phyloP scores from a whole-genome alignment of 2,113 vertebrate species.

The Sylvietta virens region DNA sequence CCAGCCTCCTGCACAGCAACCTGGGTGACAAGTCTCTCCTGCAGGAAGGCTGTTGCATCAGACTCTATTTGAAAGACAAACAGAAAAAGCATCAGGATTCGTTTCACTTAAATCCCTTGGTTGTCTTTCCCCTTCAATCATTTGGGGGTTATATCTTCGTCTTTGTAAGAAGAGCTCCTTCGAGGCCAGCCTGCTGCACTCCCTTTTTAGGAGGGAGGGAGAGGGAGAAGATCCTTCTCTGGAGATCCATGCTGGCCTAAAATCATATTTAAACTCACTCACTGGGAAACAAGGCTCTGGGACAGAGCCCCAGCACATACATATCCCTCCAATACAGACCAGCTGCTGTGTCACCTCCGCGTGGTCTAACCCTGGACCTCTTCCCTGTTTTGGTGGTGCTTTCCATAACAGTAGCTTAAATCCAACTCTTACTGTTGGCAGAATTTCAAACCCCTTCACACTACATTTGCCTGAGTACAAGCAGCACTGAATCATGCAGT shows the following conservation, averaged over 20 bases:
- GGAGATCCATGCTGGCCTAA: background rate
- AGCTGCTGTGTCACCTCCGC: background rate
- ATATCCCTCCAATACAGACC: background rate
- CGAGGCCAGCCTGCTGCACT: background rate
- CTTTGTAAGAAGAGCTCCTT: background rate
- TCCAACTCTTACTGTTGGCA: background rate
- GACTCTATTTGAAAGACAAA: background rate
- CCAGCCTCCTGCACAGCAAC: fast-evolving
- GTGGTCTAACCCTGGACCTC: background rate
- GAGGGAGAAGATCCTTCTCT: background rate
- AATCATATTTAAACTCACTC: background rate
- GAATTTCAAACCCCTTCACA: background rate
- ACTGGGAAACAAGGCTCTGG: background rate
- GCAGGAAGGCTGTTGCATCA: background rate
- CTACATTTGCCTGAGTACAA: background rate
- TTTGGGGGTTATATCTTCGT: background rate
- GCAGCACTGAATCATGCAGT: background rate
- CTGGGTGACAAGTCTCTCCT: background rate
- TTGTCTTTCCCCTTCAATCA: background rate
- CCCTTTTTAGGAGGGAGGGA: background rate
- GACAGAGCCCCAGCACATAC: background rate
- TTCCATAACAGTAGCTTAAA: background rate
- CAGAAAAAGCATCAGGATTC: background rate
- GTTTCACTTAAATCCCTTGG: background rate
- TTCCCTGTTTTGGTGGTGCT: background rate